These are phyloP conservation scores for Tinea semifulvella DNA, from an alignment of 2,888 invertebrate species.

Conservation along the genomic window DNA sequence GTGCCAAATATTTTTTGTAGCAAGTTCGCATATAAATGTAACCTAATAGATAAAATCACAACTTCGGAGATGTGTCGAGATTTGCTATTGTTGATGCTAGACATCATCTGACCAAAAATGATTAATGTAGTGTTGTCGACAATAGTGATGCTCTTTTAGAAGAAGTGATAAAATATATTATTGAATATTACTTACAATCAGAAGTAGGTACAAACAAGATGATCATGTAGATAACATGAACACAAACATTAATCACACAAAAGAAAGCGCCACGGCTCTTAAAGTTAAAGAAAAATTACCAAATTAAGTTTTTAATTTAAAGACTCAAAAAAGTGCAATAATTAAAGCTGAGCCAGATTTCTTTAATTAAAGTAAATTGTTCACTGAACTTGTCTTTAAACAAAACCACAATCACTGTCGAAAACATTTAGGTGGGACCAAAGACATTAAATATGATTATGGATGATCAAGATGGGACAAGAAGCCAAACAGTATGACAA, in stretches of 20 bases:
- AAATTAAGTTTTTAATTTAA: neutral
- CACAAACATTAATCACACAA: constrained; percentile 4
- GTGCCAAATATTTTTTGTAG: too few species aligned
- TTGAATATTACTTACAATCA: constrained; percentile 1
- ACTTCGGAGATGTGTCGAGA: neutral
- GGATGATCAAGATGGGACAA: too few species aligned
- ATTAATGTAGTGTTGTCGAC: constrained; percentile 5
- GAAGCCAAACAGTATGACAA: too few species aligned
- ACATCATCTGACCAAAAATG: neutral
- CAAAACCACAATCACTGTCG: constrained; percentile 8
- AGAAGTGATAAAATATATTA: constrained; percentile 7
- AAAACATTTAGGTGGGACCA: neutral
- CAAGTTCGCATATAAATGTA: neutral
- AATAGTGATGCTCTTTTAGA: constrained; percentile 6
- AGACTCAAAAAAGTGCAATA: constrained; percentile 5
- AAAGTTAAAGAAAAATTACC: neutral
- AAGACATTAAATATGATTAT: too few species aligned
- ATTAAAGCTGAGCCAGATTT: neutral
- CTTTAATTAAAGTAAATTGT: constrained; percentile 9
- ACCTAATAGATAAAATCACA: neutral
- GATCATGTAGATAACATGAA: neutral
- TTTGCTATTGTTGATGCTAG: neutral
- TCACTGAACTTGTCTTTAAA: constrained; percentile 9
- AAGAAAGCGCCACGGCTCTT: neutral
- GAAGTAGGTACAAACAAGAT: neutral